Conservation (phyloP, 2,113 vertebrate genomes). For the Tapirus terrestris region DNA sequence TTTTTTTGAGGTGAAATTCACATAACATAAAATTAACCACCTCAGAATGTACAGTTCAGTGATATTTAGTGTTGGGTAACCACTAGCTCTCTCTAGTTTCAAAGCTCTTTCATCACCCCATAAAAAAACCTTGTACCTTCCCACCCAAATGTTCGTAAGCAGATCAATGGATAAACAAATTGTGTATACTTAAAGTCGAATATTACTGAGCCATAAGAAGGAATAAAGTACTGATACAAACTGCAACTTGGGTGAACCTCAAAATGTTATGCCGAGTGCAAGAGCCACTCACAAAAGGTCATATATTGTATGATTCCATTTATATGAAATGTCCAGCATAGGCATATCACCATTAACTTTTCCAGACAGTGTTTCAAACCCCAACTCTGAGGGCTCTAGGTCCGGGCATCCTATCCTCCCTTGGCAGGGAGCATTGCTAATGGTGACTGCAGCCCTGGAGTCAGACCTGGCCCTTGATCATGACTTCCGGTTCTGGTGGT, state of each 20-base stretch:
- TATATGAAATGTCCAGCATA: background rate
- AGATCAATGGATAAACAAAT: background rate
- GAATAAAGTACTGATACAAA: background rate
- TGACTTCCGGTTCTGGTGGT: background rate
- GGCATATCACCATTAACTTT: background rate
- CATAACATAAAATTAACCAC: background rate
- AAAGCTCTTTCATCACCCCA: background rate
- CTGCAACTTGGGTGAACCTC: background rate
- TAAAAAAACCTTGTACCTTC: background rate
- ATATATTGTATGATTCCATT: background rate
- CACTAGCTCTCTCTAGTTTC: background rate
- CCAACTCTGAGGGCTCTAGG: background rate
- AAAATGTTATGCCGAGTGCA: background rate
- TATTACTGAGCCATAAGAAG: background rate
- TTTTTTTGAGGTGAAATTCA: background rate
- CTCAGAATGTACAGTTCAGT: background rate
- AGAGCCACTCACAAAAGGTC: background rate
- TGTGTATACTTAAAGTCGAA: background rate
- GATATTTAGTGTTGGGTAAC: background rate
- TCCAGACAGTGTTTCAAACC: background rate
- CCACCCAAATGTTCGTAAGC: background rate
- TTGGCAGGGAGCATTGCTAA: background rate
- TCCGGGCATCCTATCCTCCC: background rate
- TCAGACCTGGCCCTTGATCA: accelerated
- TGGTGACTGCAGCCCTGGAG: background rate